Conservation (phyloP, 2,797 vertebrate species). For the Glyptemys insculpta region DNA sequence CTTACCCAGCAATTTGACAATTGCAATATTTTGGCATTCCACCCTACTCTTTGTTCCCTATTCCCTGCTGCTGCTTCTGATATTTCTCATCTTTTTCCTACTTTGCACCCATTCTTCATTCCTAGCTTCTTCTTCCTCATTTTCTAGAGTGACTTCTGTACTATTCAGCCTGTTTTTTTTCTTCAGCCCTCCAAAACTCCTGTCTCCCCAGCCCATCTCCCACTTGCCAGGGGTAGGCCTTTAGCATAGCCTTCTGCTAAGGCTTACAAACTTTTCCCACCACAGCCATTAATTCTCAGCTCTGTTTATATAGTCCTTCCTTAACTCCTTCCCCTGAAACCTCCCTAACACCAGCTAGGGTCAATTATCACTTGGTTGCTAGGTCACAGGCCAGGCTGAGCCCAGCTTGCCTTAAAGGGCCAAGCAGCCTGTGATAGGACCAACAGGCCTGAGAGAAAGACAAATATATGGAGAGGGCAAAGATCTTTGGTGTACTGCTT, state of each 20-base stretch:
- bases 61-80: not conserved
- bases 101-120: not conserved
- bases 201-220: not conserved
- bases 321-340: not conserved
- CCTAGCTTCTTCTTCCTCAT: not conserved
- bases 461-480: rapidly evolving
- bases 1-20: not conserved
- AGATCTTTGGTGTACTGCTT: rapidly evolving
- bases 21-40: not conserved
- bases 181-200: too few relatives aligned
- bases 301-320: not conserved
- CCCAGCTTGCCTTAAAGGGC: not conserved
- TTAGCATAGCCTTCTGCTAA: too few relatives aligned
- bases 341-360: not conserved
- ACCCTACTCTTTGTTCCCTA: not conserved
- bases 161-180: not conserved
- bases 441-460: not conserved
- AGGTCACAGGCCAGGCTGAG: not conserved
- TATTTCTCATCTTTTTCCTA: not conserved
- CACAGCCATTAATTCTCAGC: not conserved
- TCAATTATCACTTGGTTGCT: not conserved
- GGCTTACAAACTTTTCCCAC: not conserved
- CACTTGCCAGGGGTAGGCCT: not conserved
- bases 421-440: not conserved
- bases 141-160: not conserved